Evolutionary conservation across 2,888 invertebrate genomes (phyloP).

Genomic region (Lamproptera curius): DNA sequence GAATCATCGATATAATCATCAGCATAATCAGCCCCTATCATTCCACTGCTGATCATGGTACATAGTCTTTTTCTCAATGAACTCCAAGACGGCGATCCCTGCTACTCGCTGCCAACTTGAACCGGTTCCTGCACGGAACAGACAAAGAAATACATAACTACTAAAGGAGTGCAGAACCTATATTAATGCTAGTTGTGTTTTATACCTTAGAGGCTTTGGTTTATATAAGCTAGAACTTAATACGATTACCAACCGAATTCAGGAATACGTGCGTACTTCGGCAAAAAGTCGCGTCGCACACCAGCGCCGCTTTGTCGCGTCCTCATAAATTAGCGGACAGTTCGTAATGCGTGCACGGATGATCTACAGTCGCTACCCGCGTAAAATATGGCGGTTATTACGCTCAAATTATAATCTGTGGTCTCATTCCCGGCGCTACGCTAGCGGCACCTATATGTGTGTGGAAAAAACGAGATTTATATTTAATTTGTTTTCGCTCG

Average conservation of each 20-base stretch:
- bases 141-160: too few species aligned
- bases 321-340: conserved; percentile 32
- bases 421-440: conserved; percentile 23
- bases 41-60: too few species aligned
- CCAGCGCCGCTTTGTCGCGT: conserved; percentile 10
- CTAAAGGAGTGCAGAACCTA: too few species aligned
- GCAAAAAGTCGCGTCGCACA: conserved; percentile 9
- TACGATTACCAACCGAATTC: background rate
- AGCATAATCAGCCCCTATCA: too few species aligned
- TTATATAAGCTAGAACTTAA: too few species aligned
- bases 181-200: too few species aligned
- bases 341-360: conserved; percentile 34
- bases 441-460: conserved; percentile 15
- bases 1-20: too few species aligned
- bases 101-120: too few species aligned
- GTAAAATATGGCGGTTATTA: conserved; percentile 42
- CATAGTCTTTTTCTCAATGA: too few species aligned
- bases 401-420: conserved; percentile 35
- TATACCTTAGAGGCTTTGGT: too few species aligned
- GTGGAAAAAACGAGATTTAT: conserved; percentile 15
- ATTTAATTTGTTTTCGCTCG: conserved; percentile 21
- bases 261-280: background rate
- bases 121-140: too few species aligned
- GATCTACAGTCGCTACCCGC: conserved; percentile 40
- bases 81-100: too few species aligned